A percentile compares a stretch with the other conserved stretches of the same genome.
Evolutionary conservation across 1,140 invertebrate species (phyloP).

Genomic region (Ceratosolen solmsi): DNA sequence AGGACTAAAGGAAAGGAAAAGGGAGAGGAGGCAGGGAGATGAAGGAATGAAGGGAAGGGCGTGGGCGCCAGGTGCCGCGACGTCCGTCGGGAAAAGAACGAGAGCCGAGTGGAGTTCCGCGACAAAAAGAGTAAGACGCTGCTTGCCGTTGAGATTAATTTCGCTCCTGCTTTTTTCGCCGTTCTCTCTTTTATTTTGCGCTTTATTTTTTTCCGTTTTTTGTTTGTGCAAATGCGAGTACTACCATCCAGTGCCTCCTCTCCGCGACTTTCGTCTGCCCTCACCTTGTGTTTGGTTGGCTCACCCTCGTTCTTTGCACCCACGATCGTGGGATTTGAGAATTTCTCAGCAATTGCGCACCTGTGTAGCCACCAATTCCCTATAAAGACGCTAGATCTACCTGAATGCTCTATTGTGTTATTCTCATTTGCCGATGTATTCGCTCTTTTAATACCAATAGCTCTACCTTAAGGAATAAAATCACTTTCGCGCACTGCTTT

Average conservation of each 20-base stretch:
- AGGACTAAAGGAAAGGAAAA: neutral
- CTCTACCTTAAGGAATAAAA: neutral
- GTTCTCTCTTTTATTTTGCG: neutral
- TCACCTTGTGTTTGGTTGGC: no score
- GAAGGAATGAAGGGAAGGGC: neutral
- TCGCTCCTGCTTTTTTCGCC: neutral
- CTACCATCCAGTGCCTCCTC: neutral
- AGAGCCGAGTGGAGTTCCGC: neutral
- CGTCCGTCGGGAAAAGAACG: neutral
- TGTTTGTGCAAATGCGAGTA: constrained; percentile 8
- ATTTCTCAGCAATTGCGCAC: constrained; percentile 39
- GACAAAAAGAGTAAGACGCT: constrained; percentile 20
- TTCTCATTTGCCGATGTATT: neutral
- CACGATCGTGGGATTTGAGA: constrained; percentile 27
- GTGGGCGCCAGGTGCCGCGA: constrained; percentile 42
- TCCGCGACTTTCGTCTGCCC: neutral
- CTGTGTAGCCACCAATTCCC: neutral
- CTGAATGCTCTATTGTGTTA: neutral
- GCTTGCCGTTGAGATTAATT: constrained; percentile 27
- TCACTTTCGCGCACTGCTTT: neutral
- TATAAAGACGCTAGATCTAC: no score
- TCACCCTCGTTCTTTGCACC: neutral
- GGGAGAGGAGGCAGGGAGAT: no score
- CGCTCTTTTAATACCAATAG: neutral
- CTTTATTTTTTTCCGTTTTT: neutral